phyloP scores from a whole-genome alignment of 37 sponge, comb jelly and placozoan species.

The Axinella damicornis region DNA sequence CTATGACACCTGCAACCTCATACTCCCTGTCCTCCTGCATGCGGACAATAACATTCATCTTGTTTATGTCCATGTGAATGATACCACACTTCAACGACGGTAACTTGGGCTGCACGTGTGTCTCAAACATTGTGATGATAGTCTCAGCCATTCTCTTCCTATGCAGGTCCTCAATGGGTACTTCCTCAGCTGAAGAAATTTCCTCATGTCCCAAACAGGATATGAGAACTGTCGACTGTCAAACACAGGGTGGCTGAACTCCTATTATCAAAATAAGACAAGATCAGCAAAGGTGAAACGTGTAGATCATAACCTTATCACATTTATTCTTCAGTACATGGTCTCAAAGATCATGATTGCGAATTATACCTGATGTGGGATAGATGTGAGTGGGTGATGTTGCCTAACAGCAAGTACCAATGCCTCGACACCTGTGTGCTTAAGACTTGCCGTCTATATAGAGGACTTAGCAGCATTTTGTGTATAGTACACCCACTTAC shows the following conservation, averaged over 20 bases:
- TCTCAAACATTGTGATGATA: slow-evolving; percentile 9
- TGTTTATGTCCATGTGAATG: slow-evolving; percentile 47
- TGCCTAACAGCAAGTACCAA: too few species aligned
- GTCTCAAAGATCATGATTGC: too few species aligned
- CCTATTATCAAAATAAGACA: too few species aligned
- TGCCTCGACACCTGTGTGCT: too few species aligned
- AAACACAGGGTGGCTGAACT: background rate
- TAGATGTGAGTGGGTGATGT: too few species aligned
- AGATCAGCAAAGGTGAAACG: too few species aligned
- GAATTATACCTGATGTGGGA: too few species aligned
- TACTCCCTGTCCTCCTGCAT: background rate
- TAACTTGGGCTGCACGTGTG: slow-evolving; percentile 37
- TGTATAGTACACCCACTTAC: too few species aligned
- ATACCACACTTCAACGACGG: slow-evolving; percentile 25
- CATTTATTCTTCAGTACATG: too few species aligned
- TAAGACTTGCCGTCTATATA: too few species aligned
- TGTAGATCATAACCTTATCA: too few species aligned
- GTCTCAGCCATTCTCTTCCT: slow-evolving; percentile 21
- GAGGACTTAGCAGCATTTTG: too few species aligned
- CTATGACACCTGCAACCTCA: slow-evolving; percentile 24
- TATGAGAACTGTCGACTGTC: background rate
- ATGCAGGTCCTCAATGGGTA: background rate
- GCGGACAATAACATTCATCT: slow-evolving; percentile 34
- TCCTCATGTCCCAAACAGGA: slow-evolving; percentile 27
- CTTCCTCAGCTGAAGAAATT: slow-evolving; percentile 17